These are phyloP conservation scores for Eurypyga helias DNA, from an alignment of 2,113 vertebrate genomes.

Conservation along the genomic window DNA sequence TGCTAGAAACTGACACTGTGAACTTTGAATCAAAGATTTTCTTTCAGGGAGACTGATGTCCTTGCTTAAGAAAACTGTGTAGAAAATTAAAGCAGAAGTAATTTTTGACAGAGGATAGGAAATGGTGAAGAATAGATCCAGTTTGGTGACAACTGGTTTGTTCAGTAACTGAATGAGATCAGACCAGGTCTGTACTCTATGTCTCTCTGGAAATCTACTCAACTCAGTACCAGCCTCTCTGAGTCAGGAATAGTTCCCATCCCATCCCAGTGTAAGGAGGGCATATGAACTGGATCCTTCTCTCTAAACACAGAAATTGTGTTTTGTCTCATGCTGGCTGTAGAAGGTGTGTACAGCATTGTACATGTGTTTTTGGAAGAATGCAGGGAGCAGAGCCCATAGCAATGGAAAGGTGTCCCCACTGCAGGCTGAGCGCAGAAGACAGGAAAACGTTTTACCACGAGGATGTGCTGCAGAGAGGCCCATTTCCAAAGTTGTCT, in stretches of 20 bases:
- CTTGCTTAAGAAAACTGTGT: not conserved
- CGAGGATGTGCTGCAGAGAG: not conserved
- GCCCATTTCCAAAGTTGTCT: not conserved
- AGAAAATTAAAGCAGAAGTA: conserved; percentile 14
- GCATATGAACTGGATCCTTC: accelerated
- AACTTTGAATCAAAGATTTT: conserved; percentile 22
- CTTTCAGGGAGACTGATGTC: not conserved
- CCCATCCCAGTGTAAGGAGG: not conserved
- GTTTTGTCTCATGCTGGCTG: not conserved
- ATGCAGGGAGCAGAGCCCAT: not conserved
- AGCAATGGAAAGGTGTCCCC: not conserved
- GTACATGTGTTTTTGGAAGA: not conserved
- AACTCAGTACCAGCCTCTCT: not conserved
- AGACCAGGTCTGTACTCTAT: not conserved
- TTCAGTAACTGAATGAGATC: not conserved
- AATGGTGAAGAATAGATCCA: conserved; percentile 9
- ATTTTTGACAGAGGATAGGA: not conserved
- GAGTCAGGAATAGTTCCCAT: not conserved
- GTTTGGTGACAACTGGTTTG: not conserved
- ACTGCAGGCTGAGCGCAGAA: not conserved
- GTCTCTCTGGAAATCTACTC: not conserved
- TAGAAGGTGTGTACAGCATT: not conserved
- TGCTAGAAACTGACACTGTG: not conserved
- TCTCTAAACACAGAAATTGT: not conserved
- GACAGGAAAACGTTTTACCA: not conserved